Evolutionary conservation across 2,797 vertebrate species (phyloP).

Genomic region (Acestrorhynchus altus): DNA sequence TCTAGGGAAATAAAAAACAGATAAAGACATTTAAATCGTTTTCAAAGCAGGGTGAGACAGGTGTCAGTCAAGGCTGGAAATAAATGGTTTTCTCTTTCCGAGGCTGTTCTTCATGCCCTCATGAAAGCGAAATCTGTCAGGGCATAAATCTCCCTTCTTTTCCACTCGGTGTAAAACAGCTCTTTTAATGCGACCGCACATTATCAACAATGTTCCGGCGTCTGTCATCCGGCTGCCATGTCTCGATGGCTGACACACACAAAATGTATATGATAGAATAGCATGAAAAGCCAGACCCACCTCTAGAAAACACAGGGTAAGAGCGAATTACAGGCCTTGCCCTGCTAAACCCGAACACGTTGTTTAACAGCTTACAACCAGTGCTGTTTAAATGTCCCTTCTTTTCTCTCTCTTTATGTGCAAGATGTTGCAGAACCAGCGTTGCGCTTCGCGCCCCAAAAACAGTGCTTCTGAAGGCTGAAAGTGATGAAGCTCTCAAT

Average conservation of each 20-base stretch:
- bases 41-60: conserved; percentile 2
- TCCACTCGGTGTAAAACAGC: conserved; percentile 1
- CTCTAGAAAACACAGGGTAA: neutral
- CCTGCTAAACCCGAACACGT: too few relatives aligned
- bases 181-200: neutral
- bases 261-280: neutral
- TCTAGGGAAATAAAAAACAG: conserved; percentile 8
- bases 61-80: conserved; percentile 1
- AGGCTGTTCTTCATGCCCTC: neutral
- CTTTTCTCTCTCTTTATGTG: neutral
- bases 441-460: too few relatives aligned
- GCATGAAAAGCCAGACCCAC: neutral
- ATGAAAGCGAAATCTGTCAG: neutral
- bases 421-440: neutral
- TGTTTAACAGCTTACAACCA: neutral
- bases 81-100: neutral
- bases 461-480: conserved; percentile 1
- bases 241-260: neutral
- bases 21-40: neutral
- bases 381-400: neutral
- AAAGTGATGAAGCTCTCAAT: conserved; percentile 20
- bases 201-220: conserved; percentile 3
- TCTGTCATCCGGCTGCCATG: neutral
- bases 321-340: conserved; percentile 3
- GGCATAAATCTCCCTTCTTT: conserved; percentile 7